Evolutionary conservation across 1,140 invertebrate species (phyloP), one percentile per base, ranked within the genome.

Genomic region (Drosophila willistoni): DNA sequence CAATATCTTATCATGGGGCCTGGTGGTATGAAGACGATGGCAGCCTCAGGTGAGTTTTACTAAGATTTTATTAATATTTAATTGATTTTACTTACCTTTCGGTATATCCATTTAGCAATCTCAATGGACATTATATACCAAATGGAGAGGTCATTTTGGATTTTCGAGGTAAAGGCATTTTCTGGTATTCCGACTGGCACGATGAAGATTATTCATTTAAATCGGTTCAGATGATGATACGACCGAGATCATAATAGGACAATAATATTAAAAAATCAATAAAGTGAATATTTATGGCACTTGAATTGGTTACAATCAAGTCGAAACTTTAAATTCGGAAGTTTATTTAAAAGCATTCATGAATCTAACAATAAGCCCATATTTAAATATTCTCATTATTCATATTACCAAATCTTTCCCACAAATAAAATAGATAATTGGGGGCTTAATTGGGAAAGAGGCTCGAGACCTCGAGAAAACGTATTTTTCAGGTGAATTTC

Each of bases 181-280:
- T 44, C n/a, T 41, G 39, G 57, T 51, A 22, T 6, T 51, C 17
- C 44, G 17, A 51, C 4, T 51, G 44, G 44, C 36, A 62, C 42
- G 17, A 29, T 3, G 5, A 1, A 5, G 6, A 44, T 1, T 61
- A 51, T 41, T 59, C 41, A 0, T n/a, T 63, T 5, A 68, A 73
- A 33, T 39, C 71, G 12, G 71, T 73, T 7, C 19, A 41, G 12
- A 68, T 73, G 33, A 73, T 73, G 71, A 73, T 73, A 34, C 41
- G 60, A 5, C 33, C 64, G 2, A 19, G 9, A 12, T 22, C 17
- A 1, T 12, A 25, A 25, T 3, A 0, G 22, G 22, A 22, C 10
- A 51, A 29, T 29, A 29, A 29, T 29, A 29, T 3, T 0, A 29
- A 29, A 7, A 6, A 6, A 7, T 29, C 6, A 29, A 29, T 29